Percentiles rank a stretch among this genome's conserved stretches.
Conservation (phyloP, 2,888 invertebrate species). For the Aplocera efformata region DNA sequence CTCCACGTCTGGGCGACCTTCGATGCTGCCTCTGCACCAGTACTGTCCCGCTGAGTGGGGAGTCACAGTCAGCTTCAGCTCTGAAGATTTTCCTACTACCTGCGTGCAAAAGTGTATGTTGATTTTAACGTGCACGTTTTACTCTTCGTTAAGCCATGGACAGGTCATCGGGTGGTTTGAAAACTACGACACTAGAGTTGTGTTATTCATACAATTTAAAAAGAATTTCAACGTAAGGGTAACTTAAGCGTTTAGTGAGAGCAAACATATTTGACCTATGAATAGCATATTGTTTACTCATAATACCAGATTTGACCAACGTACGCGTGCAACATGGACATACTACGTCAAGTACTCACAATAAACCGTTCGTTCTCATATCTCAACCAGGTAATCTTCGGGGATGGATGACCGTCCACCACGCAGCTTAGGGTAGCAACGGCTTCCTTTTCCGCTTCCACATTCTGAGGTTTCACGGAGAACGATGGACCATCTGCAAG, state of each 20-base stretch:
- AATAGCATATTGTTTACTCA: too few relatives aligned
- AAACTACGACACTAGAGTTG: too few relatives aligned
- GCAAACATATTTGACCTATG: too few relatives aligned
- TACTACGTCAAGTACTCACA: conserved; percentile 42
- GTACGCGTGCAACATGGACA: background rate
- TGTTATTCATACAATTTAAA: too few relatives aligned
- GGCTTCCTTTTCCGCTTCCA: conserved; percentile 89
- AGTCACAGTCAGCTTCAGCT: conserved; percentile 88
- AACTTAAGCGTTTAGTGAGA: too few relatives aligned
- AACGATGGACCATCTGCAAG: conserved; percentile 89
- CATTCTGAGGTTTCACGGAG: conserved; percentile 85
- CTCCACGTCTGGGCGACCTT: conserved; percentile 91
- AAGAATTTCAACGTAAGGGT: too few relatives aligned
- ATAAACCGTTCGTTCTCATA: conserved; percentile 85
- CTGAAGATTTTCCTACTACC: conserved; percentile 88
- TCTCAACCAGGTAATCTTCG: conserved; percentile 92
- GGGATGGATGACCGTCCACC: conserved; percentile 93
- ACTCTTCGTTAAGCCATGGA: too few relatives aligned
- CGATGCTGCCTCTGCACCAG: conserved; percentile 92
- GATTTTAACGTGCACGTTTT: too few relatives aligned
- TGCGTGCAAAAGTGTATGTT: conserved; percentile 42
- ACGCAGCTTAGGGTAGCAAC: conserved; percentile 89
- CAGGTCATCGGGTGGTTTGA: too few relatives aligned
- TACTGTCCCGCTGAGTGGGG: conserved; percentile 92
- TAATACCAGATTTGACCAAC: too few relatives aligned